phyloP scores from a whole-genome alignment of 2,888 invertebrate species.

The Lepidochrysops patricia region DNA sequence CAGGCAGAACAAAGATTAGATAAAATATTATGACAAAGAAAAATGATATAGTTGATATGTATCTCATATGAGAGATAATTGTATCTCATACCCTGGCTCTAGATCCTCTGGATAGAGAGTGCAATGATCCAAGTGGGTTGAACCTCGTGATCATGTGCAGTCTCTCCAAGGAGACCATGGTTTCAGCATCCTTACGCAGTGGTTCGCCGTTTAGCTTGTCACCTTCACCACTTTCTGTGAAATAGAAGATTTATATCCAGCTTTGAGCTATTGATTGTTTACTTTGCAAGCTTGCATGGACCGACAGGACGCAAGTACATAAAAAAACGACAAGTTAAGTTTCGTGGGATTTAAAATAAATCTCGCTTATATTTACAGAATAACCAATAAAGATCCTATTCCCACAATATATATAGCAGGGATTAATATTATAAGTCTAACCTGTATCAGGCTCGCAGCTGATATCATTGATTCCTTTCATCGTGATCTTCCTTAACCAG shows the following conservation, averaged over 20 bases:
- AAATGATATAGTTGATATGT: too few species aligned
- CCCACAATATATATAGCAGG: too few species aligned
- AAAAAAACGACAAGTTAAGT: too few species aligned
- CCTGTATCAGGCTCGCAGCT: slow-evolving; percentile 61
- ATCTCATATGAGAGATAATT: too few species aligned
- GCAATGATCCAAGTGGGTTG: slow-evolving; percentile 83
- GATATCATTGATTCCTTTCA: slow-evolving; percentile 53
- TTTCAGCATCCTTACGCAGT: slow-evolving; percentile 78
- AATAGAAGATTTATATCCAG: slow-evolving; percentile 7
- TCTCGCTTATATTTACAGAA: too few species aligned
- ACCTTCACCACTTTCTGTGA: slow-evolving; percentile 72
- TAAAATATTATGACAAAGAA: too few species aligned
- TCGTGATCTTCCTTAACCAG: slow-evolving; percentile 79
- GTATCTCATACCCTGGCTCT: slow-evolving; percentile 59
- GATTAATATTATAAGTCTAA: slow-evolving; percentile 30
- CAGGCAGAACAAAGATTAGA: too few species aligned
- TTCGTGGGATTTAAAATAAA: too few species aligned
- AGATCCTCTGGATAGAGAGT: slow-evolving; percentile 79
- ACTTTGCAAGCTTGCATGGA: too few species aligned
- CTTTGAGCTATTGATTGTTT: too few species aligned
- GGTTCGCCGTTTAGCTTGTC: slow-evolving; percentile 78
- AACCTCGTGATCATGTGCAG: slow-evolving; percentile 83
- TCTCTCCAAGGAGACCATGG: slow-evolving; percentile 81
- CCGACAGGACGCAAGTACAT: too few species aligned
- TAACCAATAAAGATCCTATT: too few species aligned